Evolutionary conservation across 2,888 invertebrate species (phyloP).

Genomic region (Pseudococcus viburni): DNA sequence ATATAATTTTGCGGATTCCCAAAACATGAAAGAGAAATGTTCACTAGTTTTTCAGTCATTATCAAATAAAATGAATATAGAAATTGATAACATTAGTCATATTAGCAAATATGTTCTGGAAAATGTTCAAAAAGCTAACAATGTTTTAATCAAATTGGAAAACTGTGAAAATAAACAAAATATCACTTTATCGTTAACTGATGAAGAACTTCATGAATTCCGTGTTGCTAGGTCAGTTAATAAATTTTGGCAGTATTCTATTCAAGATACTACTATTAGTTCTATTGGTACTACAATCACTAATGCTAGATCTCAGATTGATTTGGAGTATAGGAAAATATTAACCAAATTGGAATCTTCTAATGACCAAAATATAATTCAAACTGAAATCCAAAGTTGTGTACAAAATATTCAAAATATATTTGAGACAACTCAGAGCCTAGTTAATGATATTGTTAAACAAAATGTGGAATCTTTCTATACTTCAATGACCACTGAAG

Average conservation of each 20-base stretch:
- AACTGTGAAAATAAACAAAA: constrained; percentile 24
- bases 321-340: constrained; percentile 1
- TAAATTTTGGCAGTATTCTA: background rate
- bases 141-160: constrained; percentile 20
- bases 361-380: background rate
- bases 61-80: constrained; percentile 41
- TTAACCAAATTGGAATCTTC: background rate
- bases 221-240: background rate
- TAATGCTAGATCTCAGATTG: background rate
- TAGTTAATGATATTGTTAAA: background rate
- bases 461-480: background rate
- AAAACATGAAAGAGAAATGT: background rate
- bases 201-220: background rate
- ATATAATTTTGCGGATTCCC: constrained; percentile 19
- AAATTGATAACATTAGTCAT: constrained; percentile 13
- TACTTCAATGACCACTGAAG: background rate
- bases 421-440: background rate
- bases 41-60: background rate
- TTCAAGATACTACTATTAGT: background rate
- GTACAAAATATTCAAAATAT: constrained; percentile 26
- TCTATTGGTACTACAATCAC: constrained; percentile 13
- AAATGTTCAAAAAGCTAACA: constrained; percentile 9
- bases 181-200: background rate
- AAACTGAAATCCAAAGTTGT: background rate
- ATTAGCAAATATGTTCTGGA: background rate